A percentile compares a stretch with the other conserved stretches of the same genome.
Conservation (phyloP, 2,113 vertebrate genomes). For the Numenius arquata region DNA sequence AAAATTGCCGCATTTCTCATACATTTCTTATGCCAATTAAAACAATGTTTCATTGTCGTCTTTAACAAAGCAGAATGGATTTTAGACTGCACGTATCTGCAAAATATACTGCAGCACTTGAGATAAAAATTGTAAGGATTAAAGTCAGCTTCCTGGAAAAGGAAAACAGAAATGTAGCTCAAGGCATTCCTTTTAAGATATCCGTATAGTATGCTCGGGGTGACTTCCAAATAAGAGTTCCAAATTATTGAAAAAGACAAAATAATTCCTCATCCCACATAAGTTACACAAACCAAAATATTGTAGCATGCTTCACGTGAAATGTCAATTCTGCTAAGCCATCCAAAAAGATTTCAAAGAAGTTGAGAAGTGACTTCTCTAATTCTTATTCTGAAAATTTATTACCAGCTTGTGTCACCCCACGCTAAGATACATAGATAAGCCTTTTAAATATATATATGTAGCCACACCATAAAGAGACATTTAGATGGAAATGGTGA, state of each 20-base stretch:
- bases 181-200: not conserved
- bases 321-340: not conserved
- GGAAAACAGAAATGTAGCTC: not conserved
- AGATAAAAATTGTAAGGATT: constrained; percentile 25
- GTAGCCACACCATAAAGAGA: fast-evolving
- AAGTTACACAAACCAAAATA: not conserved
- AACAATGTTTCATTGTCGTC: constrained; percentile 50
- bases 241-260: not conserved
- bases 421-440: not conserved
- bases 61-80: constrained; percentile 63
- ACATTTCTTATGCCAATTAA: constrained; percentile 48
- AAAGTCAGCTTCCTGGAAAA: not conserved
- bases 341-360: not conserved
- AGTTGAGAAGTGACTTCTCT: not conserved
- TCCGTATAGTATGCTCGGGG: not conserved
- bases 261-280: not conserved
- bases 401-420: not conserved
- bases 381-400: not conserved
- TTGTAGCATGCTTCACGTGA: not conserved
- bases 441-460: not conserved
- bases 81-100: constrained; percentile 13
- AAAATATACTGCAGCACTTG: not conserved
- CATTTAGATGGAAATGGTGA: not conserved
- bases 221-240: not conserved
- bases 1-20: constrained; percentile 48